A percentile compares a stretch with the other conserved stretches of the same genome.
Conservation (phyloP, 1,140 invertebrate genomes). For the Caenorhabditis briggsae region DNA sequence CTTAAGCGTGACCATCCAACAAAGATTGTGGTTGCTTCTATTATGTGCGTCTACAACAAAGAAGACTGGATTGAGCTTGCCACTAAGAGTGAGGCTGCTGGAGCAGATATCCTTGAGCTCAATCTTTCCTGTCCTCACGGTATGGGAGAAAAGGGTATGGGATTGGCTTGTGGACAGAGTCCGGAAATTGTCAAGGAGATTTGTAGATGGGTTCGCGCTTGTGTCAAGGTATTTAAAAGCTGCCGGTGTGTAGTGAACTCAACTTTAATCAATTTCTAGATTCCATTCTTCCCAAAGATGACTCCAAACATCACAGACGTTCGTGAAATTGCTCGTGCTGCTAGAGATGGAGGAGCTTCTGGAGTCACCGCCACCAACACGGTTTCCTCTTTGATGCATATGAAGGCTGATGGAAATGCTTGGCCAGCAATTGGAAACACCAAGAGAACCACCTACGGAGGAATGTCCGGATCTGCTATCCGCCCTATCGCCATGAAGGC, state of each 20-base stretch:
- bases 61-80: constrained; percentile 90
- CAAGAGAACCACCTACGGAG: constrained; percentile 92
- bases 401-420: constrained; percentile 85
- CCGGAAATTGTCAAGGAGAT: constrained; percentile 89
- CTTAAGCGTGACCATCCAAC: constrained; percentile 91
- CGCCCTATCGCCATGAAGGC: constrained; percentile 91
- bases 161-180: constrained; percentile 95
- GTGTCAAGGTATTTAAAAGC: constrained; percentile 76
- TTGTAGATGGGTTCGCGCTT: constrained; percentile 86
- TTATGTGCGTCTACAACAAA: constrained; percentile 91
- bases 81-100: constrained; percentile 84
- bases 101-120: constrained; percentile 93
- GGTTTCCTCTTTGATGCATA: constrained; percentile 90
- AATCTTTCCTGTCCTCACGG: constrained; percentile 98
- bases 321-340: constrained; percentile 88
- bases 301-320: constrained; percentile 98
- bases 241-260: neutral
- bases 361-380: constrained; percentile 98
- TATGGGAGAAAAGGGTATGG: constrained; percentile 95
- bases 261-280: constrained; percentile 80
- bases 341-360: constrained; percentile 89
- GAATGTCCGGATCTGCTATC: constrained; percentile 94
- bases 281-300: constrained; percentile 97
- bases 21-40: constrained; percentile 93
- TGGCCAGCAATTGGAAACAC: constrained; percentile 90